These are phyloP conservation scores for Drosophila varians DNA, from an alignment of 1,140 invertebrate species.

Conservation along the genomic window DNA sequence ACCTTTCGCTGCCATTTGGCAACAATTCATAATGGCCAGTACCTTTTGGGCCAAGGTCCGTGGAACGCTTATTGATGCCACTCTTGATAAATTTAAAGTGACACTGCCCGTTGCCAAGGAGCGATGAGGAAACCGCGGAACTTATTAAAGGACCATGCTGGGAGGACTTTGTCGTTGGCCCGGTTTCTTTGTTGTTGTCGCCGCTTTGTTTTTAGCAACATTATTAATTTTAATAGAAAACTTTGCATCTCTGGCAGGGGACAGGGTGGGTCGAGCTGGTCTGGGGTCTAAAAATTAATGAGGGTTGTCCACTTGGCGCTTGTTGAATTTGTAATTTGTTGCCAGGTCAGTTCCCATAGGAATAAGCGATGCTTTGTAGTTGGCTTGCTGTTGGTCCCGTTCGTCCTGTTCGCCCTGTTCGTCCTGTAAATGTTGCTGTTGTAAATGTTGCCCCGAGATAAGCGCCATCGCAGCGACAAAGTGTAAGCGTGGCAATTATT, in stretches of 20 bases:
- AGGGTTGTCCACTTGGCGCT: conserved; percentile 81
- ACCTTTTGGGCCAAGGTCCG: conserved; percentile 7
- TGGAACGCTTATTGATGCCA: conserved; percentile 64
- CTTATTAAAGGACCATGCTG: conserved; percentile 62
- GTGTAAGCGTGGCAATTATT: conserved; percentile 80
- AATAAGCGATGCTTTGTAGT: conserved; percentile 52
- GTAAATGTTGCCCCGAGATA: conserved; percentile 76
- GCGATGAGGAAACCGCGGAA: conserved; percentile 47
- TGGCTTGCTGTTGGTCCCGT: conserved; percentile 6
- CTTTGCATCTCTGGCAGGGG: conserved; percentile 34
- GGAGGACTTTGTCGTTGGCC: conserved; percentile 48
- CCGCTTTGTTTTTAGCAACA: conserved; percentile 69
- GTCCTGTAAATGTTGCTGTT: conserved; percentile 14
- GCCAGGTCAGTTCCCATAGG: conserved; percentile 66
- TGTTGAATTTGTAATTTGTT: conserved; percentile 82
- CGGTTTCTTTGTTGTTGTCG: conserved; percentile 42
- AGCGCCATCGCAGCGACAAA: conserved; percentile 69
- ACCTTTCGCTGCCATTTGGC: conserved; percentile 29
- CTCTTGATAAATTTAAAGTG: conserved; percentile 67
- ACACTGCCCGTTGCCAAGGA: conserved; percentile 36
- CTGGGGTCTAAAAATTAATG: conserved; percentile 66
- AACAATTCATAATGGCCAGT: conserved; percentile 22
- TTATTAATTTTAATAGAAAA: conserved; percentile 83
- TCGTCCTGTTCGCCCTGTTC: conserved; percentile 13
- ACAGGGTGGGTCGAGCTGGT: not conserved